Evolutionary conservation across 2,888 invertebrate species (phyloP), one percentile per base, ranked within the genome.

Genomic region (Agrochola litura): DNA sequence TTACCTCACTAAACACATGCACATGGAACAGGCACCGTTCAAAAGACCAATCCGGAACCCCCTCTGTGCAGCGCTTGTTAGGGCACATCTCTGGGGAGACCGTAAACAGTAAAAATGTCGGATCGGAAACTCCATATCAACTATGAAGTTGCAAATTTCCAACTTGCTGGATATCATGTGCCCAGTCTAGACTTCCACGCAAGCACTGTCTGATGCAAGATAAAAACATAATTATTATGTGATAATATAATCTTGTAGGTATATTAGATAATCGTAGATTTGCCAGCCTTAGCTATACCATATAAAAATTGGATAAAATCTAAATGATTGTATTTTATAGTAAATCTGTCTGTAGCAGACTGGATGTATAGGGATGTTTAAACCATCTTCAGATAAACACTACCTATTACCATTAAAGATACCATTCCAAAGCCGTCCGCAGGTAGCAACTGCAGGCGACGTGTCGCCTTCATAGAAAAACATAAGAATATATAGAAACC

Each of bases 141-240:
- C 37, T 43, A 67, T 60, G 46, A 81, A 61, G 0, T 75, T 30
- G 52, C 58, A 73, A 8, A 43, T 72, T 60, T 68, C 3, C 22
- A 43, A 14, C 19, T 61, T 54, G 25, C 19, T 37, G 30, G 8
- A 30, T 73, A 78, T 46, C 46, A 58, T 30, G 14, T 22, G 30
- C 54, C 14, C 8, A 30, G 79, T 73, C 79, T 79, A 79, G 69
- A 70, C 84, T 43, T 37, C 6, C 67, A 80, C 60, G 69, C 66
- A 30, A 65, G 46, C 30, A 25, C n/a, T 1, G 37, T 64, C 64
- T 78, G n/a, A 25, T 25, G 1, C 4, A 72, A 56, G 79, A 81
- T 81, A 78, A 67, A 60, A n/a, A 71, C n/a, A 66, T 41, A 56
- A 65, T 68, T 64, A 69, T 73, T 83, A 66, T 10, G 37, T 14